Base-by-base conservation (phyloP, 2,888 invertebrate genomes). In the Nomada lathburiana region DNA sequence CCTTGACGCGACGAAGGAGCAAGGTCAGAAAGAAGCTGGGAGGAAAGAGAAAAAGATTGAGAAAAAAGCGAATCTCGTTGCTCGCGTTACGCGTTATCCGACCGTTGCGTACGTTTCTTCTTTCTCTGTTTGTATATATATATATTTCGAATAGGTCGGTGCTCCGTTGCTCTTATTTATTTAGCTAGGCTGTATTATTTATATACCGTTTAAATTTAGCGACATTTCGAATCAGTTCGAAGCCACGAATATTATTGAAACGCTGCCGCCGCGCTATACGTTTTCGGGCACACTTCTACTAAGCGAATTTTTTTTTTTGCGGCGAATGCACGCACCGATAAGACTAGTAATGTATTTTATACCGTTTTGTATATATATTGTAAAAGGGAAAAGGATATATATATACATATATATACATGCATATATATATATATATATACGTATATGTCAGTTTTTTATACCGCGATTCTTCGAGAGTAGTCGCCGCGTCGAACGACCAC, bases 121-220 rank as follows among this genome's bases (percentile, higher is more conserved):
- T 26, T 64, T 76, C 57, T 70, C 44, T 76, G 68, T 86, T 81
- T 83, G 82, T 89, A 86, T 79, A 85, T 87, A 13, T 47, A 47
- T 47, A 47, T 47, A 47, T 47, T 85, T 86, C 86, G 88, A 79
- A 80, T 82, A 84, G 77, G 83, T 81, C 80, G 72, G 83, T 84
- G 82, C 73, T 80, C 70, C 77, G 71, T 72, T 76, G 73, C 76
- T 80, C 82, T 89, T 91, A 91, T 91, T 91, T 91, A 91, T 91
- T 70, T 89, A 91, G 85, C 83, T 91, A 91, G 88, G 81, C 55
- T 68, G 74, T 86, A 88, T 86, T 91, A 91, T 91, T 91, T 91
- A 91, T 91, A 82, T 67, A 69, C 29, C 52, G 50, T 70, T 70
- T 47, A 70, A 16, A 60, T 23, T 44, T 11, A 50, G 36, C 65